phyloP scores from a whole-genome alignment of 2,888 invertebrate genomes.

The Carpatolechia fugitivella region DNA sequence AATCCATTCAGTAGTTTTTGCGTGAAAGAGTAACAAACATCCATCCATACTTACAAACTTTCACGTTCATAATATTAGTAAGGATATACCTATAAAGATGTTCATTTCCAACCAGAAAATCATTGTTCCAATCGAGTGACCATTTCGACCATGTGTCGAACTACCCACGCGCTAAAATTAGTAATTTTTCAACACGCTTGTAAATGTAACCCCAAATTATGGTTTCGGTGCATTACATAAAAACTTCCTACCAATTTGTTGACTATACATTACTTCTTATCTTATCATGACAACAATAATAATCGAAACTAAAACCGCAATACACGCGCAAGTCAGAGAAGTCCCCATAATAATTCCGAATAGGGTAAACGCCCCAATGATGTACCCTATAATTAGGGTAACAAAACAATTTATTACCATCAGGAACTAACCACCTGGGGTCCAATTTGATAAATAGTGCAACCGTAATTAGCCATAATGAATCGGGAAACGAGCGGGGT shows the following conservation, averaged over 20 bases:
- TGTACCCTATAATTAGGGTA: slow-evolving; percentile 41
- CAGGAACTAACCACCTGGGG: slow-evolving; percentile 43
- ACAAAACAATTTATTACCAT: slow-evolving; percentile 49
- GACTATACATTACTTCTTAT: not conserved
- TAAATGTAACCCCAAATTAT: not conserved
- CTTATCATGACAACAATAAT: not conserved
- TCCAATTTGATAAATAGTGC: slow-evolving; percentile 45
- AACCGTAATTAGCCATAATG: slow-evolving; percentile 51
- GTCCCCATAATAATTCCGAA: not conserved
- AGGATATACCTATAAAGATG: not conserved
- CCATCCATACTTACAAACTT: no score
- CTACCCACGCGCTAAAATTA: slow-evolving; percentile 3
- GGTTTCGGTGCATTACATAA: not conserved
- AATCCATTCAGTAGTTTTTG: no score
- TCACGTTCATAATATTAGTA: no score
- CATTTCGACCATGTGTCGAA: slow-evolving; percentile 9
- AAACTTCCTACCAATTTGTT: not conserved
- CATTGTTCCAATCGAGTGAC: not conserved
- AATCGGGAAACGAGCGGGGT: slow-evolving; percentile 25
- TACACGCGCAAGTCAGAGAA: not conserved
- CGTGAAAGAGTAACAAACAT: no score
- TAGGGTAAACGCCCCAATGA: slow-evolving; percentile 15
- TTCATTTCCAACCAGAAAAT: not conserved
- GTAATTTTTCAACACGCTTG: slow-evolving; percentile 17
- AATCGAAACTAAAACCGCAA: not conserved